Evolutionary conservation across 2,797 vertebrate genomes (phyloP), one percentile per base, ranked within the genome.

Genomic region (Hafferia zeledoni): DNA sequence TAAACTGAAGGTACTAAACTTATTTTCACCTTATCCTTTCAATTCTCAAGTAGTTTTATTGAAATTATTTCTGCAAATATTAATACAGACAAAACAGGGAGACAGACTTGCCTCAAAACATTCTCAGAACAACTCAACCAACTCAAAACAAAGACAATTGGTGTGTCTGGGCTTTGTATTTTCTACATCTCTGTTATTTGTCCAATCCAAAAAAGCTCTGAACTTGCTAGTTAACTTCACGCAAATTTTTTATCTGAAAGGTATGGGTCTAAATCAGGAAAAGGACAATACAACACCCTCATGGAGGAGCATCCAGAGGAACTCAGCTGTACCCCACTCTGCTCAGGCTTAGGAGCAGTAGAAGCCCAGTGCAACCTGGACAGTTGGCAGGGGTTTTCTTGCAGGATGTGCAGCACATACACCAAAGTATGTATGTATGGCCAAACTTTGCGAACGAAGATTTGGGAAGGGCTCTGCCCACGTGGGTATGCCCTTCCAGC

Each of bases 251-350:
- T 41, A 72, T 67, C 69, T 57, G 46, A 74, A 92, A 75, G 31
- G 16, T 35, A 55, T 7, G 13, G 17, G 4, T 64, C 24, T 56
- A 60, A 63, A 28, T 27, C 23, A 79, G 55, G 30, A 60, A 41
- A 60, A 84, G n/a, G 31, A 79, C 31, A 2, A 0, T 23, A 57
- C 2, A 53, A n/a, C 30, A 72, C 31, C 35, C 5, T 33, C 20
- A 28, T n/a, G 19, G n/a, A 79, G n/a, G 28, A 70, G 19, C 4
- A 10, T 20, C 65, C 0, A 0, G 30, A 84, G 19, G 22, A 83
- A 19, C 19, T 87, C 69, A 90, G 74, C 25, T 17, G 39, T 75
- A 11, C 31, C 3, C 2, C 0, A 11, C 31, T 65, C 30, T 65
- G 47, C 57, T 86, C 30, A 53, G 28, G 27, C 28, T 43, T 78